A percentile compares a stretch with the other conserved stretches of the same genome.
These are phyloP conservation scores for Typhlomys cinereus DNA, from an alignment of 2,113 vertebrate species.

Conservation along the genomic window DNA sequence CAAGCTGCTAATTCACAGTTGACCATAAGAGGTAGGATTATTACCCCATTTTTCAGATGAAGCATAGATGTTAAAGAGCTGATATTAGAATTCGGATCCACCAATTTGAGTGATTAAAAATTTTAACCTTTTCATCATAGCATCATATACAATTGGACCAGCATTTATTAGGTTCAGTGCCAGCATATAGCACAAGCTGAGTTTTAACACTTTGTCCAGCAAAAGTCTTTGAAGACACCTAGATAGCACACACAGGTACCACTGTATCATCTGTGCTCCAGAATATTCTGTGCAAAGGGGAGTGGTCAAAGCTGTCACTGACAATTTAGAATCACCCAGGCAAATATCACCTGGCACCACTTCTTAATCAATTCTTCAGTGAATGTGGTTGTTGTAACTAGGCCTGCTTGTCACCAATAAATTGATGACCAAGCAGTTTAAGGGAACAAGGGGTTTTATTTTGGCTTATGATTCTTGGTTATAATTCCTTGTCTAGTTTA, in stretches of 20 bases:
- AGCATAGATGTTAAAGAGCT: background rate
- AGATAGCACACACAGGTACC: background rate
- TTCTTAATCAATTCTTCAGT: conserved; percentile 46
- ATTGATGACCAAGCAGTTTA: too few species aligned
- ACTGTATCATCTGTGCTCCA: background rate
- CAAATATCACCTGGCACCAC: background rate
- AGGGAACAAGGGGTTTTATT: too few species aligned
- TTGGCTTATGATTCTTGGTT: too few species aligned
- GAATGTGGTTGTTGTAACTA: conserved; percentile 1
- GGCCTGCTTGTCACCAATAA: too few species aligned
- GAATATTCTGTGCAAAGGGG: background rate
- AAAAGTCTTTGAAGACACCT: background rate
- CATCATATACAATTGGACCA: background rate
- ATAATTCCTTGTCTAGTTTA: too few species aligned
- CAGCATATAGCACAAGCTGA: conserved; percentile 6
- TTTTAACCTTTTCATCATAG: background rate
- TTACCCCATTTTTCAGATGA: background rate
- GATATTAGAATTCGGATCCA: background rate
- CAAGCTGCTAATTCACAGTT: too few species aligned
- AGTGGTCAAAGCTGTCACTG: conserved; percentile 19
- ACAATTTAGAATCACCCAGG: conserved; percentile 51
- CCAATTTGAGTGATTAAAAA: background rate
- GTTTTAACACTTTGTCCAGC: background rate
- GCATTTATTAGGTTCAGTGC: background rate
- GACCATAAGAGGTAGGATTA: too few species aligned